Evolutionary conservation across 2,797 vertebrate species (phyloP).

Genomic region (Alexandromys oeconomus): DNA sequence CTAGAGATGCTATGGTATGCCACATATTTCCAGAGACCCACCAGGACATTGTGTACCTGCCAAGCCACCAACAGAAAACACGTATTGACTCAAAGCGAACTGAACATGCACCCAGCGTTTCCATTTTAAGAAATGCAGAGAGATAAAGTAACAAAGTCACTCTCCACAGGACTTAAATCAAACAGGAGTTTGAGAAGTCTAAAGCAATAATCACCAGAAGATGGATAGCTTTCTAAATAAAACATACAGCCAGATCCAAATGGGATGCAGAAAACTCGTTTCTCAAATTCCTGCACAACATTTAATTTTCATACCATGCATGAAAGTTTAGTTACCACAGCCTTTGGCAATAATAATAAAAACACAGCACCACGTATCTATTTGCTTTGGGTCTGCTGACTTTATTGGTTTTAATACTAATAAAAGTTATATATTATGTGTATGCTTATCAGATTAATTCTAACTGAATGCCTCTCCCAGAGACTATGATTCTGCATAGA

Average conservation of each 20-base stretch:
- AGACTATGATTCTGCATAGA: constrained; percentile 64
- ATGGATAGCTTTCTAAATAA: constrained; percentile 6
- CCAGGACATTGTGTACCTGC: not conserved
- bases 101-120: not conserved
- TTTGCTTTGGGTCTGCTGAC: constrained; percentile 73
- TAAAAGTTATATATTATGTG: constrained; percentile 74
- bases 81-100: not conserved
- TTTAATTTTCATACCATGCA: constrained; percentile 73
- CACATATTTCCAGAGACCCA: not conserved
- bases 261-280: constrained; percentile 35
- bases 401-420: constrained; percentile 83
- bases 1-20: not conserved
- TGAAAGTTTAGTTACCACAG: constrained; percentile 73
- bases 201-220: constrained; percentile 52
- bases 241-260: constrained; percentile 52
- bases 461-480: constrained; percentile 28
- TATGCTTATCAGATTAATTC: constrained; percentile 71
- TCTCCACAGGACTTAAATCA: constrained; percentile 43
- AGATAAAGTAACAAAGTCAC: not conserved
- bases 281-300: constrained; percentile 65
- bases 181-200: constrained; percentile 46
- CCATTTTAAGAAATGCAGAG: constrained; percentile 60
- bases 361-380: constrained; percentile 29
- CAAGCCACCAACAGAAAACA: not conserved
- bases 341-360: constrained; percentile 79